Percentiles rank a stretch among this genome's conserved stretches.
Evolutionary conservation across 2,888 invertebrate species (phyloP).

Genomic region (Lasioglossum figueresi): DNA sequence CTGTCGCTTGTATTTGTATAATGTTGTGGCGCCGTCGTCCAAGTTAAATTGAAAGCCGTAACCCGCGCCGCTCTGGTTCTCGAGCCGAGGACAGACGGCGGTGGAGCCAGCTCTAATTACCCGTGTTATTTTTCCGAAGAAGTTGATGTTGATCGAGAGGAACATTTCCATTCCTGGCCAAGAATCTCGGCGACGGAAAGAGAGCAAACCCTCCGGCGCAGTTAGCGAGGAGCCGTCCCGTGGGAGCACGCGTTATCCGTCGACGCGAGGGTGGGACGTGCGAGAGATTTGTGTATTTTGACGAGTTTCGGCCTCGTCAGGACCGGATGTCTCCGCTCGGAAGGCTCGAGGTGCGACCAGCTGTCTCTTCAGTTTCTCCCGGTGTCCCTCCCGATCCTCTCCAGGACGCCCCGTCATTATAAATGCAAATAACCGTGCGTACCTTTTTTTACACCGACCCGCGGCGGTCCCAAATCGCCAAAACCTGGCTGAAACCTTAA

Average conservation of each 20-base stretch:
- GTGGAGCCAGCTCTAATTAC: constrained; percentile 61
- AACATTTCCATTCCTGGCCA: constrained; percentile 55
- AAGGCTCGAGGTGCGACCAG: constrained; percentile 77
- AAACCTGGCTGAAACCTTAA: neutral
- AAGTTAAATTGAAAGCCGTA: constrained; percentile 10
- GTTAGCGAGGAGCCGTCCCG: constrained; percentile 50
- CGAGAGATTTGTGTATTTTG: constrained; percentile 82
- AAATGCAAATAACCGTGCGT: constrained; percentile 69
- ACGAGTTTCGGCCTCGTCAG: constrained; percentile 78
- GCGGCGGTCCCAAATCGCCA: neutral
- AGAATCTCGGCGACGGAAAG: constrained; percentile 48
- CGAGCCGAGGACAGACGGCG: constrained; percentile 6
- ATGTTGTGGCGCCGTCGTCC: neutral
- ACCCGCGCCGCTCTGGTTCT: neutral
- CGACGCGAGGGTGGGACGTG: constrained; percentile 55
- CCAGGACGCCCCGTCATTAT: constrained; percentile 61
- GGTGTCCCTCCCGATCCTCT: constrained; percentile 24
- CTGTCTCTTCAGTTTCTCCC: constrained; percentile 71
- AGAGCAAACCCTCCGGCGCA: constrained; percentile 46
- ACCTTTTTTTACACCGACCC: constrained; percentile 33
- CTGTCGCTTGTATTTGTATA: neutral
- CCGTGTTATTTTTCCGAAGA: constrained; percentile 64
- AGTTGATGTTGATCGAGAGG: constrained; percentile 67
- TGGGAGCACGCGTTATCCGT: constrained; percentile 41
- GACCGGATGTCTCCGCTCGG: constrained; percentile 81